Percentiles rank a stretch among this genome's conserved stretches.
These are phyloP conservation scores for Athalia circularis DNA, from an alignment of 2,888 invertebrate genomes.

Conservation along the genomic window DNA sequence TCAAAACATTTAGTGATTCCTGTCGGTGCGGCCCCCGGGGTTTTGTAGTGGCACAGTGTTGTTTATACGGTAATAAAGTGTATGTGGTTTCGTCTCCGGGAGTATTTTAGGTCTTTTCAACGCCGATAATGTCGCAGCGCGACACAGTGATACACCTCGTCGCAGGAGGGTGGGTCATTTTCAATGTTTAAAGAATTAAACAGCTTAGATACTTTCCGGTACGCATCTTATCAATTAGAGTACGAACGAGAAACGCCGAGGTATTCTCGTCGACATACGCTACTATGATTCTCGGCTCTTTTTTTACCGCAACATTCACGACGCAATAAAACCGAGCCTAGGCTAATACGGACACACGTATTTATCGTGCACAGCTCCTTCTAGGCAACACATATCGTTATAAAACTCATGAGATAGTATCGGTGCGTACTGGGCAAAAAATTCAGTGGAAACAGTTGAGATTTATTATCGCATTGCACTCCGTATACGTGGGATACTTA, in stretches of 20 bases:
- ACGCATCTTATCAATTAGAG: constrained; percentile 2
- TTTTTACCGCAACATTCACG: not conserved
- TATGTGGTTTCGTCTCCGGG: constrained; percentile 7
- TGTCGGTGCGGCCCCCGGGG: not conserved
- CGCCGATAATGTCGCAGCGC: constrained; percentile 80
- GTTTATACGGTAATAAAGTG: constrained; percentile 33
- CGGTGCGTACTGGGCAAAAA: not conserved
- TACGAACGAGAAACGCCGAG: not conserved
- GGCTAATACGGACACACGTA: constrained; percentile 11
- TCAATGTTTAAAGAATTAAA: not conserved
- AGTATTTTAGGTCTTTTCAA: constrained; percentile 24
- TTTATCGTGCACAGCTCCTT: constrained; percentile 19
- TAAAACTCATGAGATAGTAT: not conserved
- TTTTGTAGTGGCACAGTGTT: constrained; percentile 5
- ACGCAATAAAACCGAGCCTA: constrained; percentile 20
- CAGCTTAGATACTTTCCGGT: not conserved
- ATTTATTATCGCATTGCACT: not conserved
- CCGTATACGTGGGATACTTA: not conserved
- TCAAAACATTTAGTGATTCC: not conserved
- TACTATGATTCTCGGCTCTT: not conserved
- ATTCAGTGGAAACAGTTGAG: not conserved
- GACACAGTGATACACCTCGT: constrained; percentile 95
- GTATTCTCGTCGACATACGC: too few species aligned
- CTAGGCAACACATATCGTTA: not conserved
- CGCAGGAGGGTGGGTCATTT: constrained; percentile 92